phyloP scores from a whole-genome alignment of 2,797 vertebrate species.

The Pseudocheirus occidentalis region DNA sequence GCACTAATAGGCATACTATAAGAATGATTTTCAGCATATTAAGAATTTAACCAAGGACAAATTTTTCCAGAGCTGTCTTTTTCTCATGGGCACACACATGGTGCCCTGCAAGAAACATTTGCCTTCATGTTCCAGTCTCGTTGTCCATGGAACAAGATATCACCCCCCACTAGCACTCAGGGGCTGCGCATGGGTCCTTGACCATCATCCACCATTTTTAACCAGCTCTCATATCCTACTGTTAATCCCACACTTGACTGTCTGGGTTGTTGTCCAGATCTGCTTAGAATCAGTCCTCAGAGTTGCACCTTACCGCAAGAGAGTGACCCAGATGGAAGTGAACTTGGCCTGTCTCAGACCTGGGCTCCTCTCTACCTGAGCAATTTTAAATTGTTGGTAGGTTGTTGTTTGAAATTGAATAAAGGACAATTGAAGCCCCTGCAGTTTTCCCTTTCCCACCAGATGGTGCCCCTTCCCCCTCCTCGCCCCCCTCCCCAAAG shows the following conservation, averaged over 20 bases:
- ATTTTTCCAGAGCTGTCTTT: not conserved
- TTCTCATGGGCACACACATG: constrained; percentile 21
- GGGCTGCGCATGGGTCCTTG: not conserved
- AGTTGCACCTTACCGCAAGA: constrained; percentile 8
- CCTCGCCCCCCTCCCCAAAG: constrained; percentile 4
- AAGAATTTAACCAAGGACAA: not conserved
- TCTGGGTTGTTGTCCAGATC: not conserved
- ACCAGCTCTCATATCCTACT: constrained; percentile 11
- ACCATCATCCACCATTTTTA: not conserved
- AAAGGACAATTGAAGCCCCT: constrained; percentile 4
- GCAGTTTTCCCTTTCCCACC: constrained; percentile 29
- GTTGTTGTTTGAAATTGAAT: constrained; percentile 39
- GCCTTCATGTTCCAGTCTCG: not conserved
- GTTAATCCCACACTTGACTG: not conserved
- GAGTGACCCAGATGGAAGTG: constrained; percentile 14
- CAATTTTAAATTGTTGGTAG: fast-evolving
- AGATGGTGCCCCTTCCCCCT: not conserved
- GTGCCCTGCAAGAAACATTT: constrained; percentile 39
- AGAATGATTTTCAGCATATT: not conserved
- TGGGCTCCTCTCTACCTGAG: not conserved
- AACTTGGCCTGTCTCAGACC: not conserved
- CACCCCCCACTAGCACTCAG: not conserved
- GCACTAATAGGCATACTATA: not conserved
- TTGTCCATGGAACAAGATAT: constrained; percentile 17
- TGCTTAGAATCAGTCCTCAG: not conserved